Conservation (phyloP, 2,888 invertebrate species). For the Mythimna albipuncta region DNA sequence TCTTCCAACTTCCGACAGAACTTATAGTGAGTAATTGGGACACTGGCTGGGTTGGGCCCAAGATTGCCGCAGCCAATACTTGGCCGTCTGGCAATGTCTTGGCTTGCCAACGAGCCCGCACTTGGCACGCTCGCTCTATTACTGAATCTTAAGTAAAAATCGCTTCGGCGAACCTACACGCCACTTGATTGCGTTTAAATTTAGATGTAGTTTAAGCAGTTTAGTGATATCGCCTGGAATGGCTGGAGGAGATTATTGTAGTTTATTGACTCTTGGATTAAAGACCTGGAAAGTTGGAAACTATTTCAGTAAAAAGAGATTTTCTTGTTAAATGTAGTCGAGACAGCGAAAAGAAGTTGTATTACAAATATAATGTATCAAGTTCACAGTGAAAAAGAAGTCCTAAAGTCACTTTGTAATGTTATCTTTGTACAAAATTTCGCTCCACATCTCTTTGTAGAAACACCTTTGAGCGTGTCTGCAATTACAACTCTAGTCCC, state of each 20-base stretch:
- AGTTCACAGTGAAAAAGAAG: neutral
- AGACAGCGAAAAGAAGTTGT: neutral
- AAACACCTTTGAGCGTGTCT: slow-evolving; percentile 39
- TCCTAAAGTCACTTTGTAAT: slow-evolving; percentile 14
- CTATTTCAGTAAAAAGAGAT: neutral
- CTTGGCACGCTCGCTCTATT: slow-evolving; percentile 61
- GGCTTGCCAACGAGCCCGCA: slow-evolving; percentile 54
- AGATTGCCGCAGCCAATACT: slow-evolving; percentile 41
- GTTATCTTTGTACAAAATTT: slow-evolving; percentile 22
- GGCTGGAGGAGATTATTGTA: slow-evolving; percentile 19
- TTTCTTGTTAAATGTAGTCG: neutral
- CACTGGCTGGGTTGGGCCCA: slow-evolving; percentile 38
- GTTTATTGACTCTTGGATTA: slow-evolving; percentile 9
- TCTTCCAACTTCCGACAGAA: neutral
- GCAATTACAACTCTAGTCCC: slow-evolving; percentile 47
- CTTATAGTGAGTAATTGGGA: slow-evolving; percentile 52
- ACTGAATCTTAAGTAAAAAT: slow-evolving; percentile 68
- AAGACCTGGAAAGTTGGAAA: slow-evolving; percentile 6
- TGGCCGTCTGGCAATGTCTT: slow-evolving; percentile 53
- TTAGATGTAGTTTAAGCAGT: slow-evolving; percentile 48
- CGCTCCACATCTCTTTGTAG: slow-evolving; percentile 28
- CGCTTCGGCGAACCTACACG: slow-evolving; percentile 58
- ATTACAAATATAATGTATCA: neutral
- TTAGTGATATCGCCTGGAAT: slow-evolving; percentile 36
- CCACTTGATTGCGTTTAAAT: slow-evolving; percentile 64